Evolutionary conservation across 1,140 invertebrate genomes (phyloP).

Genomic region (Cecropterus lyciades): DNA sequence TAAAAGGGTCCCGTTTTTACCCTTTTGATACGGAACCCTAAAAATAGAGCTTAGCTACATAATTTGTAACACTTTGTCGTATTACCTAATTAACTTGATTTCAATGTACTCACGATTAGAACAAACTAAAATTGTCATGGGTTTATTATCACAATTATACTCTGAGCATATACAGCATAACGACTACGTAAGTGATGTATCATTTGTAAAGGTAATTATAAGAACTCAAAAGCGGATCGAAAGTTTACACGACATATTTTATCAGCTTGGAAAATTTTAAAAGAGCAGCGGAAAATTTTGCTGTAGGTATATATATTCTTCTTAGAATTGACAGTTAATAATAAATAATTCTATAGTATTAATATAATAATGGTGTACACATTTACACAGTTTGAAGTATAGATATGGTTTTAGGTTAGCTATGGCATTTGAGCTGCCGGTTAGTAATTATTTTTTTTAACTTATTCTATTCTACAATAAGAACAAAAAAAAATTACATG

Average conservation of each 20-base stretch:
- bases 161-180: neutral
- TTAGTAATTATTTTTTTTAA: too few relatives aligned
- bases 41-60: neutral
- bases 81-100: too few relatives aligned
- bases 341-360: too few relatives aligned
- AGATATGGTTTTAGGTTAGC: too few relatives aligned
- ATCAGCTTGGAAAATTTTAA: slow-evolving; percentile 4
- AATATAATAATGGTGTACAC: neutral
- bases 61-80: neutral
- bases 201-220: slow-evolving; percentile 5
- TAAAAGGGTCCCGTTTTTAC: too few relatives aligned
- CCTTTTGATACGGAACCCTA: too few relatives aligned
- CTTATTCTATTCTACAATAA: too few relatives aligned
- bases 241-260: slow-evolving; percentile 1
- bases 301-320: neutral
- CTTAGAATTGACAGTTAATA: too few relatives aligned
- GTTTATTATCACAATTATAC: neutral
- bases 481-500: too few relatives aligned
- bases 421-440: too few relatives aligned
- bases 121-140: neutral
- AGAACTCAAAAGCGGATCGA: slow-evolving; percentile 3
- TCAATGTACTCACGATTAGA: neutral
- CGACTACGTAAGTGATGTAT: neutral
- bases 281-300: slow-evolving; percentile 2
- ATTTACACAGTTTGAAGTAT: too few relatives aligned